phyloP scores from a whole-genome alignment of 2,797 vertebrate species.

The Microchirus variegatus region DNA sequence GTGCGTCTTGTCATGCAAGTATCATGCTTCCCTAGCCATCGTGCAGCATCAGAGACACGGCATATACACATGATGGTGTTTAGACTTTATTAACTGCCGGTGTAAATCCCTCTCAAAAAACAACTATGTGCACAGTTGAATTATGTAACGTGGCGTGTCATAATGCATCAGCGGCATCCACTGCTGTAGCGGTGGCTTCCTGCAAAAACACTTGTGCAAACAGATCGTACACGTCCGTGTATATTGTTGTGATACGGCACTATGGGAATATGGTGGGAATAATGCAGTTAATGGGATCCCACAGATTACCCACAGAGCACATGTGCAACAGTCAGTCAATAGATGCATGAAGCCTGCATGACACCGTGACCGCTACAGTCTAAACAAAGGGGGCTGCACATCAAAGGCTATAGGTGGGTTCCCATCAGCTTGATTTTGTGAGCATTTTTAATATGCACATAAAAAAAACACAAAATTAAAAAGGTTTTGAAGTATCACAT shows the following conservation, averaged over 20 bases:
- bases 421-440: too few species aligned
- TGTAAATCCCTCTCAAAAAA: constrained; percentile 64
- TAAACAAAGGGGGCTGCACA: constrained; percentile 44
- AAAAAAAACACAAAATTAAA: too few species aligned
- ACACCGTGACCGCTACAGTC: constrained; percentile 73
- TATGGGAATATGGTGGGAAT: constrained; percentile 52
- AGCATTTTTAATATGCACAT: too few species aligned
- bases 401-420: too few species aligned
- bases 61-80: constrained; percentile 29
- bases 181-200: constrained; percentile 19
- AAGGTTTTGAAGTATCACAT: too few species aligned
- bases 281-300: constrained; percentile 53
- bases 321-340: constrained; percentile 43
- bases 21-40: constrained; percentile 31
- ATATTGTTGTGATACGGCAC: constrained; percentile 22
- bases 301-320: constrained; percentile 52
- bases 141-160: constrained; percentile 66
- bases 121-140: constrained; percentile 63
- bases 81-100: constrained; percentile 60
- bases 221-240: background rate
- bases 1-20: constrained; percentile 44
- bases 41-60: constrained; percentile 45
- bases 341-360: constrained; percentile 35
- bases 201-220: constrained; percentile 1
- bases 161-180: constrained; percentile 47